Evolutionary conservation across 2,888 invertebrate species (phyloP).

Genomic region (Sinotaia quadrata): DNA sequence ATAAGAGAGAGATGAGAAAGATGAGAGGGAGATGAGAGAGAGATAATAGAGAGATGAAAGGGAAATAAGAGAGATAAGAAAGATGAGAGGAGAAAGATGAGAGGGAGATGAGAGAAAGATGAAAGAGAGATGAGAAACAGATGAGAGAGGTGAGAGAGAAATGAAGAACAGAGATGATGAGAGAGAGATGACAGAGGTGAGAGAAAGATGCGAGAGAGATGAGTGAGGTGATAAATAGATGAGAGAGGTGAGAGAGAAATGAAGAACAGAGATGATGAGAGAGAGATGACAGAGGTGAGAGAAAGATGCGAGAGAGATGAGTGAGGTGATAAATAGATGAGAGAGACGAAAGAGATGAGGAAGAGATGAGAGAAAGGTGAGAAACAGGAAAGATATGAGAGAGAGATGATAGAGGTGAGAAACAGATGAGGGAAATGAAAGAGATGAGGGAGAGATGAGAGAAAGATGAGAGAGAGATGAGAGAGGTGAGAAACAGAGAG

Average conservation of each 20-base stretch:
- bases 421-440: too few relatives aligned
- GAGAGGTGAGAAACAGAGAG: too few relatives aligned
- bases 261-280: not conserved
- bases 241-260: not conserved
- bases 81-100: too few relatives aligned
- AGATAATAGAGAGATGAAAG: not conserved
- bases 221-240: not conserved
- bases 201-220: not conserved
- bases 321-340: not conserved
- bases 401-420: not conserved
- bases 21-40: not conserved
- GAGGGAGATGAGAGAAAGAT: too few relatives aligned
- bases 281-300: not conserved
- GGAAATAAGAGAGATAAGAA: too few relatives aligned
- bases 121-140: too few relatives aligned
- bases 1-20: not conserved
- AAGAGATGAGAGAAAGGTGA: not conserved
- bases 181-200: not conserved
- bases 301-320: slow-evolving; percentile 6
- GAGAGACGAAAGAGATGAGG: not conserved
- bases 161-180: not conserved
- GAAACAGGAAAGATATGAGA: too few relatives aligned
- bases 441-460: too few relatives aligned
- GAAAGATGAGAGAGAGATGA: too few relatives aligned
- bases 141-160: too few relatives aligned